phyloP scores from a whole-genome alignment of 92 coral and sea anemone species.

The Diadumene lineata region DNA sequence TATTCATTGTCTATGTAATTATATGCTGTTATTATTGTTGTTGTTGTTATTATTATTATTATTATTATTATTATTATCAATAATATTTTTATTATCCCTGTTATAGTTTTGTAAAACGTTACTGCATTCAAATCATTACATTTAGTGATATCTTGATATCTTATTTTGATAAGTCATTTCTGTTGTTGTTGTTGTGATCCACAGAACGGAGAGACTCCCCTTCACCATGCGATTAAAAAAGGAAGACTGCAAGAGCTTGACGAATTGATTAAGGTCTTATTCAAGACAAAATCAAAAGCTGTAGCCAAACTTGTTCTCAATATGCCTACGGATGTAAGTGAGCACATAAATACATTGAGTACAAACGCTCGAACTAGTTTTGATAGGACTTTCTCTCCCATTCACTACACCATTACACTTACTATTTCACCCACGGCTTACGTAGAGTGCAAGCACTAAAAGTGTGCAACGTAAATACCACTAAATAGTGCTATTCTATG shows the following conservation, averaged over 20 bases:
- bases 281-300: constrained; percentile 65
- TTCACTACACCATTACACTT: too few relatives aligned
- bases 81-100: too few relatives aligned
- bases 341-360: too few relatives aligned
- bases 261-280: constrained; percentile 67
- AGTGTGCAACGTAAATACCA: too few relatives aligned
- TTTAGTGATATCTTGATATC: too few relatives aligned
- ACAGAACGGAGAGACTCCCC: constrained; percentile 95
- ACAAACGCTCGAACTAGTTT: too few relatives aligned
- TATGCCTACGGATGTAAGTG: constrained; percentile 85
- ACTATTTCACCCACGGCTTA: too few relatives aligned
- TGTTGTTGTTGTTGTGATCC: constrained; percentile 7
- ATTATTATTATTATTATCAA: not conserved
- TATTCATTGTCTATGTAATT: not conserved
- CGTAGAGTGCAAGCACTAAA: too few relatives aligned
- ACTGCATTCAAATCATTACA: too few relatives aligned
- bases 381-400: too few relatives aligned
- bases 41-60: not conserved
- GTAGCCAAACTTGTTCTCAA: constrained; percentile 82
- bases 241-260: constrained; percentile 63
- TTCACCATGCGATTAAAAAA: constrained; percentile 86
- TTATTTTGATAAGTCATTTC: not conserved
- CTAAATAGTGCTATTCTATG: too few relatives aligned
- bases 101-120: too few relatives aligned
- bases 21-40: not conserved